A percentile compares a stretch with the other conserved stretches of the same genome.
Conservation (phyloP, 2,888 invertebrate species). For the Ennomos quercinarius region DNA sequence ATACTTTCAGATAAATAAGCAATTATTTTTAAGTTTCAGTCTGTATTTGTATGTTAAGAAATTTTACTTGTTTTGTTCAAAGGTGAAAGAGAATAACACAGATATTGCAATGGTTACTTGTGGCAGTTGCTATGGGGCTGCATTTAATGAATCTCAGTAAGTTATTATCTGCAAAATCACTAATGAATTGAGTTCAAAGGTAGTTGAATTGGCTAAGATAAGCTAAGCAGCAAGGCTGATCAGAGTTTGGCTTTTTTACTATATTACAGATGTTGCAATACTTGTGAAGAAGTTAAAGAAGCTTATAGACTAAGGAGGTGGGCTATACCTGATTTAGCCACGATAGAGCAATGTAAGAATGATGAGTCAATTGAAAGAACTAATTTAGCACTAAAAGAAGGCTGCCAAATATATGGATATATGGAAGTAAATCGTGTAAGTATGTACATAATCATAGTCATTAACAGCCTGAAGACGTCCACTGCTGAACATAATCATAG, state of each 20-base stretch:
- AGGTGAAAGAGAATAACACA: constrained; percentile 75
- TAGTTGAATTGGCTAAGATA: no score
- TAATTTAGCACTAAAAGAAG: constrained; percentile 94
- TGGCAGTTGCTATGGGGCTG: constrained; percentile 98
- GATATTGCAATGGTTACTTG: constrained; percentile 87
- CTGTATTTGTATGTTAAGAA: neutral
- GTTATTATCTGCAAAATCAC: constrained; percentile 35
- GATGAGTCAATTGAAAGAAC: constrained; percentile 91
- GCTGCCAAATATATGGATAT: constrained; percentile 97
- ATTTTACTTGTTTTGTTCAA: constrained; percentile 5
- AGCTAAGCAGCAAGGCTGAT: no score
- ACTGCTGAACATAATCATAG: no score
- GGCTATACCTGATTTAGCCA: constrained; percentile 92
- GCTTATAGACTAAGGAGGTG: constrained; percentile 95
- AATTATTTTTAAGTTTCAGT: neutral
- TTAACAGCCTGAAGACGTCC: no score
- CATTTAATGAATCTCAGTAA: constrained; percentile 87
- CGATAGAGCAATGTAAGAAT: constrained; percentile 96
- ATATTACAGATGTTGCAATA: constrained; percentile 94
- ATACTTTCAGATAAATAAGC: constrained; percentile 10
- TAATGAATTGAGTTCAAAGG: no score
- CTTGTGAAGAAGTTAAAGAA: constrained; percentile 97
- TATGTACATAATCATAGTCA: constrained; percentile 6
- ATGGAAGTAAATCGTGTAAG: constrained; percentile 96
- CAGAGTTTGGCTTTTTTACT: no score